Conservation (phyloP, 2,113 vertebrate genomes). For the Petrocephalus zakoni region DNA sequence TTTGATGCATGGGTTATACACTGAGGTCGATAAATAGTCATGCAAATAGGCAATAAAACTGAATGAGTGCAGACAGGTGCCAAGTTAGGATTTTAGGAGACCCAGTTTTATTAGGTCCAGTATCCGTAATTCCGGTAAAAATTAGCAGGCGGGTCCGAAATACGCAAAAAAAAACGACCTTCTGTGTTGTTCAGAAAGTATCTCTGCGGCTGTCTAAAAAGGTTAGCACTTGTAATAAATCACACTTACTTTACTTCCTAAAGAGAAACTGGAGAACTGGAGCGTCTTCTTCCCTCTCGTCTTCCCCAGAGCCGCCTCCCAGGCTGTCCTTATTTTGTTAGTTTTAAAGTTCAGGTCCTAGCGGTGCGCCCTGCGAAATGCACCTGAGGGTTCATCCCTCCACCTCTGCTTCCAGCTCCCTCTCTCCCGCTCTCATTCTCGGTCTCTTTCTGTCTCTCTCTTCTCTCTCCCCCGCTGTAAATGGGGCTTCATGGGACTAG, state of each 20-base stretch:
- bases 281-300: background rate
- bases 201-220: background rate
- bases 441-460: background rate
- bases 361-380: background rate
- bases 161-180: background rate
- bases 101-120: background rate
- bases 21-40: no score
- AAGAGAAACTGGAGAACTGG: background rate
- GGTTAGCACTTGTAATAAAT: background rate
- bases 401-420: constrained; percentile 6
- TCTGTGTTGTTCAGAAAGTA: background rate
- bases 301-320: background rate
- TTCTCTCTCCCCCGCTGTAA: background rate
- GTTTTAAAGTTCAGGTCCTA: background rate
- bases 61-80: background rate
- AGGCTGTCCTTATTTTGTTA: background rate
- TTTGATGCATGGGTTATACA: no score
- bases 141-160: background rate
- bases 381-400: constrained; percentile 11
- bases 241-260: constrained; percentile 3
- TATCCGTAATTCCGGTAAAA: background rate
- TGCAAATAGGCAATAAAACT: no score
- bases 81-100: background rate
- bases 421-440: background rate
- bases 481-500: background rate